phyloP scores from a whole-genome alignment of 92 coral and sea anemone species.

The Galaxea fascicularis region DNA sequence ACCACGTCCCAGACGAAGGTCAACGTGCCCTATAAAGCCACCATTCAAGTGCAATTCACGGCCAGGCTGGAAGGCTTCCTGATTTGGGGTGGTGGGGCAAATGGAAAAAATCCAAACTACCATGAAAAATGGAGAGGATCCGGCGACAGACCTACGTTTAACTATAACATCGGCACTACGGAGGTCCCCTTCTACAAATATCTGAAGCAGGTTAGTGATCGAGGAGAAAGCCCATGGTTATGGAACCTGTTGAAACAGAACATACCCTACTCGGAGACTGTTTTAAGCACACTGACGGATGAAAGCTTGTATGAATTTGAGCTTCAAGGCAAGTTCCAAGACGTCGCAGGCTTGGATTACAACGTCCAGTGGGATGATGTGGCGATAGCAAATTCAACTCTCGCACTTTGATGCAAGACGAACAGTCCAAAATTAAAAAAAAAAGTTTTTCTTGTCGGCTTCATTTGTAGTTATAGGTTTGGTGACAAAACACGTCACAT shows the following conservation, averaged over 20 bases:
- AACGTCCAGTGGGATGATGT: constrained; percentile 52
- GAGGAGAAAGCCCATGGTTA: constrained; percentile 70
- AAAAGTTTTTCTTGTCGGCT: no score
- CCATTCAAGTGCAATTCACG: constrained; percentile 70
- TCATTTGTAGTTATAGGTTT: no score
- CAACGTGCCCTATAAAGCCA: constrained; percentile 72
- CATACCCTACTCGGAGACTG: constrained; percentile 28
- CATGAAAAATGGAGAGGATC: constrained; percentile 68
- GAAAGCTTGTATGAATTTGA: constrained; percentile 76
- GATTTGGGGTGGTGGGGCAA: constrained; percentile 76
- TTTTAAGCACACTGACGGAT: constrained; percentile 51
- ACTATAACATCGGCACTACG: constrained; percentile 52
- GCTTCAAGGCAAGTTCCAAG: constrained; percentile 77
- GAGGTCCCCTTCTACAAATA: constrained; percentile 69
- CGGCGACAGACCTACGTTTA: constrained; percentile 51
- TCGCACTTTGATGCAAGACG: no score
- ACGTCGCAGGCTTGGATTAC: constrained; percentile 64
- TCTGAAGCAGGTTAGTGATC: constrained; percentile 67
- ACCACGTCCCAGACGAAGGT: constrained; percentile 41
- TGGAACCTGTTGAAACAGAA: constrained; percentile 70
- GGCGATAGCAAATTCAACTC: background rate
- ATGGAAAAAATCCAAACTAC: constrained; percentile 60
- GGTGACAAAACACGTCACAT: no score
- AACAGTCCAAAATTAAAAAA: no score
- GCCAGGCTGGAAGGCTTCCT: constrained; percentile 79